Evolutionary conservation across 2,113 vertebrate species (phyloP), one percentile per base, ranked within the genome.

Genomic region (Synodontis membranacea): DNA sequence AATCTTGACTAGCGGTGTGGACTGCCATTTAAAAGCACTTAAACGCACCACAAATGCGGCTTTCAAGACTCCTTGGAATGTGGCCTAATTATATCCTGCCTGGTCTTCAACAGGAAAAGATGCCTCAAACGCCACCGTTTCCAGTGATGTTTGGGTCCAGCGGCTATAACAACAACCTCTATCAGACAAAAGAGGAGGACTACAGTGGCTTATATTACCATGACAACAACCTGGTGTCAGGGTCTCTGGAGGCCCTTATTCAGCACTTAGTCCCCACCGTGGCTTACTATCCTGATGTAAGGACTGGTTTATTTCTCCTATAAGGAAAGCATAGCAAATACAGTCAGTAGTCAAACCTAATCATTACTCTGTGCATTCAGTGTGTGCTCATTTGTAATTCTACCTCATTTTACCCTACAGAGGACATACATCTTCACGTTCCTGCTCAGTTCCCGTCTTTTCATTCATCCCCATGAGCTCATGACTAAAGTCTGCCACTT

Each of bases 391-490:
- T 62, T 62, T 62, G 31, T 86, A 31, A 80, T 17, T 44, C 28
- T 15, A 19, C 68, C 28, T 42, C 44, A 23, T 88, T 82, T 50
- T 21, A 46, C 21, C 81, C 88, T 25, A 12, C 95, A 99, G 98
- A 97, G 96, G 90, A 97, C 97, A 0, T 99, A 97, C 87, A 96
- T 98, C 91, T 99, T 99, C 90, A 98, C 97, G 68, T 99, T 99
- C 91, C 94, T 99, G 46, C 96, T 99, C 80, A 99, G 96, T 84
- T 98, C 97, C 5, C 97, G 97, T 19, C 93, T 99, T 42, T 98
- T 98, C 89, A 93, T 98, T 92, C 97, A 94, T 80, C 98, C 98
- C 0, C 95, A 96, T 0, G 96, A 98, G 70, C 95, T 99, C 75
- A 97, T 99, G 97, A 94, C 95, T 80, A 97, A 94, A 90, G 97